Evolutionary conservation across 2,113 vertebrate species (phyloP).

Genomic region (western clawed frog (Xenopus tropicalis)): DNA sequence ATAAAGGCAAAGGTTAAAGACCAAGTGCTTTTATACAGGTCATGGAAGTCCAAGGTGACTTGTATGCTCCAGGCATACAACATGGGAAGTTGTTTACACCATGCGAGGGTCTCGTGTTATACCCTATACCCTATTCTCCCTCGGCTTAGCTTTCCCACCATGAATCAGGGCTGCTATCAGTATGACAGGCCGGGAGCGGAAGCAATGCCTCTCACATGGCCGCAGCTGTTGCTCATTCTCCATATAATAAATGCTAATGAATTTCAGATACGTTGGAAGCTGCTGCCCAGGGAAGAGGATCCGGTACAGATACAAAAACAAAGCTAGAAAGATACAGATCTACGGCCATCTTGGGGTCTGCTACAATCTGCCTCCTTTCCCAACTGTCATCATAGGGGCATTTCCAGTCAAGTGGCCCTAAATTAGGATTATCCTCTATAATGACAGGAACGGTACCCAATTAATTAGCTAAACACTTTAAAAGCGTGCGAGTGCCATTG

Average conservation of each 20-base stretch:
- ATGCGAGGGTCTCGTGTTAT: constrained; percentile 1
- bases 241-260: constrained; percentile 48
- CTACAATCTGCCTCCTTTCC: no score
- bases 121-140: neutral
- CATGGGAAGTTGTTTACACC: neutral
- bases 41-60: no score
- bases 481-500: no score
- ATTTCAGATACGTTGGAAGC: constrained; percentile 53
- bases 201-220: constrained; percentile 49
- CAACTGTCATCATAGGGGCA: no score
- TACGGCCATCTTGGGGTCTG: constrained; percentile 12
- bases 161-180: neutral
- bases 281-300: constrained; percentile 49
- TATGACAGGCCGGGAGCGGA: constrained; percentile 29
- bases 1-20: no score
- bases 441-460: no score
- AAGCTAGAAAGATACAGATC: neutral
- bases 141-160: constrained; percentile 3
- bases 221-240: constrained; percentile 53
- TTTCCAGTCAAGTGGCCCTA: no score
- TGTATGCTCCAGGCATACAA: no score
- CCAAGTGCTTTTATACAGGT: no score
- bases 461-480: no score
- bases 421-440: no score
- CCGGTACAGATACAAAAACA: constrained; percentile 28